Percentiles rank a stretch among this genome's conserved stretches.
phyloP scores from a whole-genome alignment of 2,113 vertebrate species.

The Nothobranchius kuhntae region DNA sequence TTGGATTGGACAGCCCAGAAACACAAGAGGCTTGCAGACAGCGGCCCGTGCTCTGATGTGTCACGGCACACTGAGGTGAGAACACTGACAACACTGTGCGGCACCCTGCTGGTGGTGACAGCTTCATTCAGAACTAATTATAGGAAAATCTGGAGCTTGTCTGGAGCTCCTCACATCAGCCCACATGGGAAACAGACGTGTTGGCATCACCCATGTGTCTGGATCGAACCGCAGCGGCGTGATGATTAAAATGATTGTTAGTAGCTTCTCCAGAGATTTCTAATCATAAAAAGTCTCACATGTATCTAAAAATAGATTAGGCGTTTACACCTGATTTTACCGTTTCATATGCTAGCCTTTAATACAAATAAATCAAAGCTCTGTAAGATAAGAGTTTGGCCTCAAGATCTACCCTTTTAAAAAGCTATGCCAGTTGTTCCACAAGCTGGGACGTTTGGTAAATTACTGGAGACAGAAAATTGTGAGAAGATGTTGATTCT shows the following conservation, averaged over 20 bases:
- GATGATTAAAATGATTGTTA: neutral
- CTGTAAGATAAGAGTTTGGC: no score
- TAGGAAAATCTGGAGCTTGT: conserved; percentile 36
- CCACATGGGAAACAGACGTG: conserved; percentile 10
- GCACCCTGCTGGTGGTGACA: conserved; percentile 31
- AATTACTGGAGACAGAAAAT: no score
- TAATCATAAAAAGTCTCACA: no score
- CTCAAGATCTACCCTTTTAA: no score
- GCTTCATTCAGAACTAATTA: conserved; percentile 57
- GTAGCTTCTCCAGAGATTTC: neutral
- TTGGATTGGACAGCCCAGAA: conserved; percentile 34
- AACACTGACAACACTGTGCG: conserved; percentile 39
- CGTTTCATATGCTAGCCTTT: no score
- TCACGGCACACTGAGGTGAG: conserved; percentile 37
- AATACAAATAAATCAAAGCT: no score
- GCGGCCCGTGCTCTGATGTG: conserved; percentile 35
- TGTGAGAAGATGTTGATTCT: no score
- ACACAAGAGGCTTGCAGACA: conserved; percentile 39
- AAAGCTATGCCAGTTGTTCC: no score
- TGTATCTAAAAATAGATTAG: no score
- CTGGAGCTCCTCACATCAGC: conserved; percentile 18
- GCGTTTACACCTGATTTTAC: no score
- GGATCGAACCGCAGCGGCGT: neutral
- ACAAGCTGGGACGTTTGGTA: no score
- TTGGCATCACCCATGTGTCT: conserved; percentile 10